phyloP scores from a whole-genome alignment of 2,797 vertebrate species.

The Acropternis orthonyx region DNA sequence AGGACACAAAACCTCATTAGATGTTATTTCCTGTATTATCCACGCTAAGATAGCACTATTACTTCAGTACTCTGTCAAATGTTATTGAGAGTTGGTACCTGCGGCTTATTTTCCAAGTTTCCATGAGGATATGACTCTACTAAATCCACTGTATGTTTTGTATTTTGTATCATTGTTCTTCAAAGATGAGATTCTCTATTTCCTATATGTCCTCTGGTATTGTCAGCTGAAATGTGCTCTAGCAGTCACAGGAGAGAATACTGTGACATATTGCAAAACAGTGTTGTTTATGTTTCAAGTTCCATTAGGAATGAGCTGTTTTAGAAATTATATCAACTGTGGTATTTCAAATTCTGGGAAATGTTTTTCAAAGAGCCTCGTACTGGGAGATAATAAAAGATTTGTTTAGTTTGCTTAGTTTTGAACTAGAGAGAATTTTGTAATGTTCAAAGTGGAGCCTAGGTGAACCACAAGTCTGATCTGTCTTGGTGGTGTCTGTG shows the following conservation, averaged over 20 bases:
- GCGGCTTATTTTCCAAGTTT: background rate
- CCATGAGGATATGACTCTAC: background rate
- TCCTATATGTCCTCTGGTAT: background rate
- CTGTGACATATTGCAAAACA: background rate
- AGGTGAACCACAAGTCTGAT: background rate
- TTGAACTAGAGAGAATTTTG: background rate
- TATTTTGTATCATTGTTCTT: background rate
- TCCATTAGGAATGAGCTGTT: background rate
- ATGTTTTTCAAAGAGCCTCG: background rate
- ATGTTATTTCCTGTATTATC: background rate
- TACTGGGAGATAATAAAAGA: background rate
- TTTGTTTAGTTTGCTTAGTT: background rate
- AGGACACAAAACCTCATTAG: background rate
- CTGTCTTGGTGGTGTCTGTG: background rate
- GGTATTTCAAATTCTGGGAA: conserved; percentile 7
- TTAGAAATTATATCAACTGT: background rate
- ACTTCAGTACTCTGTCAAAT: background rate
- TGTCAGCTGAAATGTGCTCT: background rate
- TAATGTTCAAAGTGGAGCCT: background rate
- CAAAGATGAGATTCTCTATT: background rate
- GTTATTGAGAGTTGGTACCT: background rate
- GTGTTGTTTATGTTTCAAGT: conserved; percentile 3
- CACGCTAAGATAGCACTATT: background rate
- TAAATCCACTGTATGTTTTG: background rate
- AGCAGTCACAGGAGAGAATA: background rate